Evolutionary conservation across 2,113 vertebrate species (phyloP).

Genomic region (Toxotes chatareus): DNA sequence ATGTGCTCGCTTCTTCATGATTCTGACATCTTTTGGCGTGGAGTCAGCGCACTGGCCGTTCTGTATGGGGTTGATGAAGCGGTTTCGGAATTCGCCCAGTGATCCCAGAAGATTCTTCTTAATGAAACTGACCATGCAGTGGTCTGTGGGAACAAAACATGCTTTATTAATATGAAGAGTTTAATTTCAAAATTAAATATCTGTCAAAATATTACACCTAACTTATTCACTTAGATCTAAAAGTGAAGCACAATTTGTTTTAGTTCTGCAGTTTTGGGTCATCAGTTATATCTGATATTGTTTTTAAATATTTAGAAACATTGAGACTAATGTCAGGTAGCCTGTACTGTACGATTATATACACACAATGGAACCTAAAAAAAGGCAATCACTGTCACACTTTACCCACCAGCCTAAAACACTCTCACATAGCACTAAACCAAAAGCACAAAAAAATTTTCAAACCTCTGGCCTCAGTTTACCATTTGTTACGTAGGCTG

Average conservation of each 20-base stretch:
- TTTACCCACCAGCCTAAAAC: too few relatives aligned
- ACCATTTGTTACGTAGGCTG: too few relatives aligned
- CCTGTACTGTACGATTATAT: not conserved
- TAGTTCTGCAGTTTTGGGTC: not conserved
- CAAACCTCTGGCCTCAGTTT: too few relatives aligned
- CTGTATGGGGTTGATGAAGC: conserved; percentile 98
- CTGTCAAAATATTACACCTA: not conserved
- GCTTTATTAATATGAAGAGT: not conserved
- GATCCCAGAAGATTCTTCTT: conserved; percentile 97
- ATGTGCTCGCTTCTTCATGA: conserved; percentile 98
- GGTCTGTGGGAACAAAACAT: conserved; percentile 81
- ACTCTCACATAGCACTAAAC: too few relatives aligned
- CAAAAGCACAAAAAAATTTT: too few relatives aligned
- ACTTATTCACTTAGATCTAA: not conserved
- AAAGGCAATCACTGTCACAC: too few relatives aligned
- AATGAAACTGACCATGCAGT: conserved; percentile 99
- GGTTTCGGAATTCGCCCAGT: conserved; percentile 92
- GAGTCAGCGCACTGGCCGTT: conserved; percentile 98
- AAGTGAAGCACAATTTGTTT: not conserved
- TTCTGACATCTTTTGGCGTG: conserved; percentile 90
- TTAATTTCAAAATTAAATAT: not conserved
- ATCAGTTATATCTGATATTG: not conserved
- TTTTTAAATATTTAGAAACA: not conserved
- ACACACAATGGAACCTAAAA: not conserved
- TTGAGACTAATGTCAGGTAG: not conserved